Base-by-base conservation (phyloP, 2,888 invertebrate genomes). In the Phytoseiulus persimilis region DNA sequence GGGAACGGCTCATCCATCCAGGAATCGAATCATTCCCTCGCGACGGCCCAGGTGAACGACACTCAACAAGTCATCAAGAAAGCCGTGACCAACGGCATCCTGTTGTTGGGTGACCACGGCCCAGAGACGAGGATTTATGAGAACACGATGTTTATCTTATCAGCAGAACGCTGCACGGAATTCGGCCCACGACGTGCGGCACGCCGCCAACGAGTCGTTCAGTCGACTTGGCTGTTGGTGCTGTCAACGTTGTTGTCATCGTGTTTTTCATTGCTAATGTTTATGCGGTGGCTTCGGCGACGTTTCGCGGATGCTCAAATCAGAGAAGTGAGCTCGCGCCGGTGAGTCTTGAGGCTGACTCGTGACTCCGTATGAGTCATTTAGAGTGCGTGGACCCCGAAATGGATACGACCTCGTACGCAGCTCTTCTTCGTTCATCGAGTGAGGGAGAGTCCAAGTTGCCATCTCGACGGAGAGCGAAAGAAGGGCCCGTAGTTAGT, bases 311-410 rank as follows among this genome's bases (percentile, higher is more conserved):
- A 65, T 23, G 65, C 65, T 14, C 18, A 65, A 28, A 65, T 65
- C 65, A 18, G 18, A 65, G 28, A 65, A 3, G 65, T 23, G 65
- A 65, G 65, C 5, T 14, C 65, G 65, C 65, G 23, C 2, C 65
- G 65, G 65, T 28, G 14, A 23, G 14, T 65, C 65, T 65, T 23
- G 18, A 65, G 65, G 11, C 65, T 65, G 14, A 28, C 23, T 65
- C 65, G 65, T 65, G 65, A 65, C 65, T 65, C 65, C 65, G 65
- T 65, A 65, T 65, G 65, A 65, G 65, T 65, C 65, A 65, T 65
- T 65, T 65, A 65, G 65, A 65, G 65, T 65, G 65, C 65, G 65
- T 65, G 65, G 14, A 65, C 65, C 65, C 65, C 65, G 65, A 65
- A 65, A 65, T 65, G 65, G 65, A 65, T 65, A 23, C 28, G 65